Base-by-base conservation (phyloP, 2,797 vertebrate species). In the Remorina albescens region DNA sequence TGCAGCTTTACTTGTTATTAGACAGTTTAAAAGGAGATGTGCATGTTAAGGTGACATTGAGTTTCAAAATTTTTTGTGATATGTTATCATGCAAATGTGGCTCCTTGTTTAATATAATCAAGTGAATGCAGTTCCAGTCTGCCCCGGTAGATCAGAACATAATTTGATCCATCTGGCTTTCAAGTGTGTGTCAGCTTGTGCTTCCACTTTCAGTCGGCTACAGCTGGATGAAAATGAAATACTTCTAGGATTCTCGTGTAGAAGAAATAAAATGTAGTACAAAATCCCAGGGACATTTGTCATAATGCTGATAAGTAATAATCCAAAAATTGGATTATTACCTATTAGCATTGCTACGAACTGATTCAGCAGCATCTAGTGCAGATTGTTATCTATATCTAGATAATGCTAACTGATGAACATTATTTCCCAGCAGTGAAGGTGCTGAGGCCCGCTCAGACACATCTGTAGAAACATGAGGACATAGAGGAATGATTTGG, bases 1-100 rank as follows among this genome's bases (percentile, higher is more conserved):
- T 25, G 5, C 15, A 67, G 54, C 49, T 65, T 54, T 66, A 64
- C 67, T 80, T 58, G n/a, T n/a, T 50, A 80, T 71, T 83, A 60
- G 53, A 60, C 56, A 39, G 30, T 49, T 74, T 74, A 60, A 84
- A 67, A 71, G 58, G 36, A 61, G 37, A 54, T 10, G 0, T 70
- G 28, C 61, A 56, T 58, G 18, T 54, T 76, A 46, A 85, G 70
- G 66, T 87, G 66, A 78, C 47, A 70, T 64, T 82, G 62, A 79
- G 32, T 81, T 81, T 70, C 69, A 80, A 80, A 30, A 50, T 65
- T 59, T 70, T 62, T 47, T 74, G 21, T 59, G 59, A 74, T 67
- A 55, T 57, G 41, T 81, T 47, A 67, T 75, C 70, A 81, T 78
- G 67, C 59, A 78, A 82, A 84, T 64, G 7, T 12, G 39, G 10